phyloP scores from a whole-genome alignment of 2,113 vertebrate species.

The Phaetusa simplex region DNA sequence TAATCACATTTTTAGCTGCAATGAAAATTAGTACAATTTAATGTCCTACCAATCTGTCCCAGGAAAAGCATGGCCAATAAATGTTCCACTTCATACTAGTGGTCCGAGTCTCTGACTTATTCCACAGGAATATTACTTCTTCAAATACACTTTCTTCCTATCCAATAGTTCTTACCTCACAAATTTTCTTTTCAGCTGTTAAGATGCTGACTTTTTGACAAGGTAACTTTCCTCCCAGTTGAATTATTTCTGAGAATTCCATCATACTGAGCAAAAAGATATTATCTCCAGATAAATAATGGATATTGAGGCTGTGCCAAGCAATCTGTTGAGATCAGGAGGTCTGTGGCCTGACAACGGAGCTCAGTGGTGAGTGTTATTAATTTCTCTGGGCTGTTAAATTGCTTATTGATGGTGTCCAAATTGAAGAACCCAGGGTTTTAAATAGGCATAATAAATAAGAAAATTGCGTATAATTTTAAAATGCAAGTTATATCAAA shows the following conservation, averaged over 20 bases:
- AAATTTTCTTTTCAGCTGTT: not conserved
- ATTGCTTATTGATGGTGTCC: not conserved
- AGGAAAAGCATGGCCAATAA: not conserved
- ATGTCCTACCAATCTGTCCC: not conserved
- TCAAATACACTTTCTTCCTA: not conserved
- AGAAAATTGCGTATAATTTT: not conserved
- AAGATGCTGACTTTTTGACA: constrained; percentile 1
- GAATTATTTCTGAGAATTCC: constrained; percentile 32
- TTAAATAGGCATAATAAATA: constrained; percentile 21
- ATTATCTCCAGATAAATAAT: constrained; percentile 18
- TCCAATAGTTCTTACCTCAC: not conserved
- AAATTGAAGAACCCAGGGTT: not conserved
- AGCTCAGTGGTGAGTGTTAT: not conserved
- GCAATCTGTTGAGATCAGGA: not conserved
- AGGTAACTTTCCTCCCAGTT: constrained; percentile 9
- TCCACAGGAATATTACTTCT: not conserved
- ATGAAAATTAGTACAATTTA: not conserved
- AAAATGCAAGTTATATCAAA: not conserved
- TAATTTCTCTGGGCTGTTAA: constrained; percentile 20
- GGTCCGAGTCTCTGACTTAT: not conserved
- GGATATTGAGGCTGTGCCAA: not conserved
- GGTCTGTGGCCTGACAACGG: not conserved
- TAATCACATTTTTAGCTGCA: not conserved
- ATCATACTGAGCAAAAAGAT: not conserved
- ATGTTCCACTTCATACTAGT: not conserved